Conservation (phyloP, 2,888 invertebrate species). For the Patella ulyssiponensis region DNA sequence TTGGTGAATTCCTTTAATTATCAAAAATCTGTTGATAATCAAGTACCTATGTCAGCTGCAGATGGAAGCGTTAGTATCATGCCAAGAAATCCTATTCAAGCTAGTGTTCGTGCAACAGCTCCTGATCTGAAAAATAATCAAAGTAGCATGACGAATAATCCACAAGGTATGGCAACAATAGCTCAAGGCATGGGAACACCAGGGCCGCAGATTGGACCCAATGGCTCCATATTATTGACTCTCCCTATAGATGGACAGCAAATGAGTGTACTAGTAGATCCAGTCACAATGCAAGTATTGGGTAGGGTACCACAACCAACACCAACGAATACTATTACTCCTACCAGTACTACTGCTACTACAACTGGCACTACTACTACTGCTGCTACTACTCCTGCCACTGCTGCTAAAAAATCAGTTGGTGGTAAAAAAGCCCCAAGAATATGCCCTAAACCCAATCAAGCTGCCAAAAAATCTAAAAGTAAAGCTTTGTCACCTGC, state of each 20-base stretch:
- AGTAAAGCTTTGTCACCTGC: background rate
- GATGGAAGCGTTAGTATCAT: background rate
- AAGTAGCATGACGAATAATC: too few relatives aligned
- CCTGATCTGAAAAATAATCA: background rate
- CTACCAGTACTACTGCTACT: background rate
- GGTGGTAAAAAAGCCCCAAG: conserved; percentile 14
- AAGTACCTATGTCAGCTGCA: too few relatives aligned
- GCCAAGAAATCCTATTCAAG: conserved; percentile 1
- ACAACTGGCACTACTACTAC: conserved; percentile 9
- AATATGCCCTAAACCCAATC: conserved; percentile 22
- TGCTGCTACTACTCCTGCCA: conserved; percentile 8
- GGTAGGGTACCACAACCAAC: conserved; percentile 17
- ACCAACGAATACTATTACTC: conserved; percentile 20
- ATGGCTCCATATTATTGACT: conserved; percentile 63
- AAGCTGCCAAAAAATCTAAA: background rate
- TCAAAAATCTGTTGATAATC: too few relatives aligned
- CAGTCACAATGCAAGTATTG: conserved; percentile 54
- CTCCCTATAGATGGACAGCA: conserved; percentile 59
- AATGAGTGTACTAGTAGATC: conserved; percentile 59
- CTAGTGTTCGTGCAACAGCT: background rate
- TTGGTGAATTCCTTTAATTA: background rate
- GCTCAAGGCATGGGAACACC: background rate
- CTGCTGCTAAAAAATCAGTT: conserved; percentile 14
- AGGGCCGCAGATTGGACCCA: conserved; percentile 32
- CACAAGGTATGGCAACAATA: background rate